phyloP scores from a whole-genome alignment of 2,888 invertebrate species.

The Nomada flava region DNA sequence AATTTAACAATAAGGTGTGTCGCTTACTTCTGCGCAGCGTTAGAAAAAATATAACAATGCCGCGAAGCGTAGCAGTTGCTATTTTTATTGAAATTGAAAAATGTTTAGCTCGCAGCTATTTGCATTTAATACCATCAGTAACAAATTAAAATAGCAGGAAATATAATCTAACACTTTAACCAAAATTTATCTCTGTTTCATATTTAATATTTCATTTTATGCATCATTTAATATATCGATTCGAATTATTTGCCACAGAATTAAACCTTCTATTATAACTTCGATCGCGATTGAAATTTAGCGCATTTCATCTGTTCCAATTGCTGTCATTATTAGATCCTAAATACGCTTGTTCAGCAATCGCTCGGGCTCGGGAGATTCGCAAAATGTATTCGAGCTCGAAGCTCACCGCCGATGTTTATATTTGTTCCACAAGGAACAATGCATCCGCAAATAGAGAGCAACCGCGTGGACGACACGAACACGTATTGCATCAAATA shows the following conservation, averaged over 20 bases:
- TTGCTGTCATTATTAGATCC: not conserved
- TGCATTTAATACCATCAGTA: too few relatives aligned
- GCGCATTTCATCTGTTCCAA: too few relatives aligned
- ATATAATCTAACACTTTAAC: too few relatives aligned
- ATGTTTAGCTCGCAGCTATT: too few relatives aligned
- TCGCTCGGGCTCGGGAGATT: not conserved
- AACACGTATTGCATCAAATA: not conserved
- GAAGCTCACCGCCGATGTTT: not conserved
- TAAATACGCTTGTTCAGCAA: not conserved
- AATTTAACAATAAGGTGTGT: slow-evolving; percentile 65
- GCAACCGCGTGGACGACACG: not conserved
- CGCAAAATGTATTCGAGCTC: not conserved
- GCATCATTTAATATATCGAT: too few relatives aligned
- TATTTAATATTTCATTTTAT: too few relatives aligned
- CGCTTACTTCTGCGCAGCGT: slow-evolving; percentile 26
- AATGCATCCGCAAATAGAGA: not conserved
- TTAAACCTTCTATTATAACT: too few relatives aligned
- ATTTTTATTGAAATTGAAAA: not conserved
- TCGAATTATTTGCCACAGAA: too few relatives aligned
- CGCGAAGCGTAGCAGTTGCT: not conserved
- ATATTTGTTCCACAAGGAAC: not conserved
- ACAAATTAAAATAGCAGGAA: too few relatives aligned
- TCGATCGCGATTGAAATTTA: too few relatives aligned
- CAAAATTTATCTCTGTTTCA: too few relatives aligned
- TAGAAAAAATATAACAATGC: slow-evolving; percentile 8